Percentiles rank a stretch among this genome's conserved stretches.
Evolutionary conservation across 2,888 invertebrate species (phyloP).

Genomic region (Anticlea derivata): DNA sequence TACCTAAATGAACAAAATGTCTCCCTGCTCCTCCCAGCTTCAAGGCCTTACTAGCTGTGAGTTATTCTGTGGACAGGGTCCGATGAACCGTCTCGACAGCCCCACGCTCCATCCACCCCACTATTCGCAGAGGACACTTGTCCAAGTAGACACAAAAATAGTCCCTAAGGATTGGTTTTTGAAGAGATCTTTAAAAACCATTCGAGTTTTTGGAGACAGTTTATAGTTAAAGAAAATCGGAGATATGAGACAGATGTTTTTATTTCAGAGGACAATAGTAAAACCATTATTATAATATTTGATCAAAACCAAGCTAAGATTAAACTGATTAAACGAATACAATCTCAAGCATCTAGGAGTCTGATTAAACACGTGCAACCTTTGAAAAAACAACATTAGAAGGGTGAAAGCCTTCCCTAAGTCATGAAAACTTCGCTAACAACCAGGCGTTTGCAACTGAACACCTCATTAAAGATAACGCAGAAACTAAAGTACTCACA

Average conservation of each 20-base stretch:
- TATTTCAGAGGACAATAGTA: too few relatives aligned
- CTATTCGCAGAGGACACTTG: constrained; percentile 37
- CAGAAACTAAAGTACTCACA: background rate
- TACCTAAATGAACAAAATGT: constrained; percentile 55
- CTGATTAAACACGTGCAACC: background rate
- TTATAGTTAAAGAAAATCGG: background rate
- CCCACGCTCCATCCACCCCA: constrained; percentile 41
- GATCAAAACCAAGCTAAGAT: too few relatives aligned
- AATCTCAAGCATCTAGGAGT: too few relatives aligned
- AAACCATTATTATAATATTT: too few relatives aligned
- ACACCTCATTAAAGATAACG: constrained; percentile 47
- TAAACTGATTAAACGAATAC: too few relatives aligned
- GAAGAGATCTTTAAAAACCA: constrained; percentile 13
- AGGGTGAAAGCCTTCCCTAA: constrained; percentile 2
- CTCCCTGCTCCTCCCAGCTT: constrained; percentile 38
- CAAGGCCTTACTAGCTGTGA: constrained; percentile 27
- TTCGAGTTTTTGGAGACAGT: constrained; percentile 2
- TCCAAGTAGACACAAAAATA: constrained; percentile 41
- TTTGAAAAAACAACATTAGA: background rate
- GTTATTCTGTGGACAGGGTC: constrained; percentile 46
- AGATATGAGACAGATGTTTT: too few relatives aligned
- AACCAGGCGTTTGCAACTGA: constrained; percentile 38
- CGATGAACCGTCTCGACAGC: constrained; percentile 70
- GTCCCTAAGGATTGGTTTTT: constrained; percentile 25
- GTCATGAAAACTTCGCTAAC: constrained; percentile 19